Evolutionary conservation across 2,888 invertebrate species (phyloP), one percentile per base, ranked within the genome.

Genomic region (Meteorus cinctellus): DNA sequence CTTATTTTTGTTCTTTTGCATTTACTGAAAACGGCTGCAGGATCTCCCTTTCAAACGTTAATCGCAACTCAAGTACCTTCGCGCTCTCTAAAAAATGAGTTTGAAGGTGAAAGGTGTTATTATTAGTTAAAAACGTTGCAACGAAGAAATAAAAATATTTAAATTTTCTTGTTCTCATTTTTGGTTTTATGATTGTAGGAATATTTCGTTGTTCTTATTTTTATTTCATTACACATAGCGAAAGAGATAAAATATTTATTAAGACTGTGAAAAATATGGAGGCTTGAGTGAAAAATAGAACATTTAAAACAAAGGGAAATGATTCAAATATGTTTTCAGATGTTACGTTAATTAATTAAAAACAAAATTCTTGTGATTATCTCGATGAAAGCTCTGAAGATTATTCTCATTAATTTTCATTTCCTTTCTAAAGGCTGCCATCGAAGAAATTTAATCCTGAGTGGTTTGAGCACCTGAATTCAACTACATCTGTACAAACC

Each of bases 51-150:
- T 24, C 55, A 55, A 55, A 55, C n/a, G 8, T 19, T 55, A 55
- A n/a, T 19, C n/a, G 10, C 19, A 19, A 19, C 6, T 6, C 24
- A 19, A 55, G 16, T 48, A 48, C 19, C n/a, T 4, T 55, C 19
- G 55, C 6, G n/a, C 19, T 55, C 55, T n/a, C 48, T 48, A 16
- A 48, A 48, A 55, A 10, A 55, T 55, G 55, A 55, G 55, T 55
- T n/a, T 19, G n/a, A 4, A 19, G 55, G 55, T 55, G 55, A 55
- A 19, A 55, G 19, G 55, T 55, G 41, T 41, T 41, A 55, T 55
- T 55, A 55, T 55, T 55, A 55, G n/a, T 55, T 19, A 24, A 55
- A 19, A 55, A 19, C 19, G 8, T 55, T n/a, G n/a, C 1, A 48
- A 48, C n/a, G n/a, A 48, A 48, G 2, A n/a, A 48, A 48, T n/a